These are phyloP conservation scores for Xerus rutilus DNA, from an alignment of 2,797 vertebrate genomes.

Conservation along the genomic window DNA sequence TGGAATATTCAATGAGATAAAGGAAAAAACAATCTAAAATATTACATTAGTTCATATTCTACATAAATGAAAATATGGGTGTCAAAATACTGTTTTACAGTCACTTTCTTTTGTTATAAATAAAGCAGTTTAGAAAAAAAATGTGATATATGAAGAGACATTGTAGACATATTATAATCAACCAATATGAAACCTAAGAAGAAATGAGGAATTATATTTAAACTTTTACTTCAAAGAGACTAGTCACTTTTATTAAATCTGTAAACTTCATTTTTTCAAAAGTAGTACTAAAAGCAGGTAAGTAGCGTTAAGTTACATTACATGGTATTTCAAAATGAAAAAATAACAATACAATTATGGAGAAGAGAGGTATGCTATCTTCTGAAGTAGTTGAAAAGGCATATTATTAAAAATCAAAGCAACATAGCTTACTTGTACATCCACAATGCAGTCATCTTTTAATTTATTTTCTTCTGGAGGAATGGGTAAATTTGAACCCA, in stretches of 20 bases:
- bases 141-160: constrained; percentile 26
- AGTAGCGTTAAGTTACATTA: not conserved
- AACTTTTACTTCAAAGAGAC: constrained; percentile 40
- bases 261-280: constrained; percentile 56
- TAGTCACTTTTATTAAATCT: constrained; percentile 21
- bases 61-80: constrained; percentile 34
- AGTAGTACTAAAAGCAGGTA: not conserved
- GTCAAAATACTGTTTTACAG: constrained; percentile 30
- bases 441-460: constrained; percentile 85
- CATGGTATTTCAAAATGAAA: not conserved
- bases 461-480: constrained; percentile 85
- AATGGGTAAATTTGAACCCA: constrained; percentile 86
- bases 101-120: not conserved
- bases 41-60: constrained; percentile 35
- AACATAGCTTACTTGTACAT: constrained; percentile 88
- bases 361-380: not conserved
- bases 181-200: constrained; percentile 25
- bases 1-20: constrained; percentile 25
- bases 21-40: not conserved
- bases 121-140: constrained; percentile 4
- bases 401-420: constrained; percentile 68
- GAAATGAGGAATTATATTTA: constrained; percentile 13
- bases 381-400: constrained; percentile 47
- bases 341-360: not conserved
- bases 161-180: not conserved